Base-by-base conservation (phyloP, 2,888 invertebrate genomes). In the Drosophila lutescens region DNA sequence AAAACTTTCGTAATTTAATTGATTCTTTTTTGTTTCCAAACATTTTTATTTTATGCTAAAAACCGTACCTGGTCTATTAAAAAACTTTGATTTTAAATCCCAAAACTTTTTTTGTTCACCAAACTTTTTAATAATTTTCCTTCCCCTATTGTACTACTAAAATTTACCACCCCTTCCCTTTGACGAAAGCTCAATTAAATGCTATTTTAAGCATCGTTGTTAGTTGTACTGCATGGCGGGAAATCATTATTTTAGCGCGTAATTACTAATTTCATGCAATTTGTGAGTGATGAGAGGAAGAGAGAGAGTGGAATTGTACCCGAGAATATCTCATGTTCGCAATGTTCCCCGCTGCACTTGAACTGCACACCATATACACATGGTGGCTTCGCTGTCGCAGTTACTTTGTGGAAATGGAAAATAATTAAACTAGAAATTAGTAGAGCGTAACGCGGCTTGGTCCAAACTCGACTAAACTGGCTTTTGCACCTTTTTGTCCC, bases 351-450 rank as follows among this genome's bases (percentile, higher is more conserved):
- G 47, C 54, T 51, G 56, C 66, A 41, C 71, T 62, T 72, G 55
- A 72, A 66, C 70, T 78, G 83, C 79, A 80, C 77, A 32, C 58
- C 72, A 6, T 30, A 10, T 12, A 43, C 20, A 20, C 40, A 43
- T 43, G 12, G 12, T 15, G 56, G 51, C 34, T 55, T 65, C 55
- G 62, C 47, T 49, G 69, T 56, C 71, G 70, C 61, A 73, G 80
- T 80, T 82, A 87, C 86, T 85, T 85, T 85, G 86, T 76, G 76
- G 71, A 83, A 83, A 83, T 83, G 76, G 69, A 74, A 86, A 83
- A 86, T 83, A 83, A 83, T 83, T 86, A 86, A 86, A 84, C 85
- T 74, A 74, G 72, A 78, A 85, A 87, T 85, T 86, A 85, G 76
- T 88, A 85, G 85, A 85, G 85, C 85, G 85, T 87, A 83, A 80